Evolutionary conservation across 2,888 invertebrate species (phyloP).

Genomic region (Eupithecia inturbata): DNA sequence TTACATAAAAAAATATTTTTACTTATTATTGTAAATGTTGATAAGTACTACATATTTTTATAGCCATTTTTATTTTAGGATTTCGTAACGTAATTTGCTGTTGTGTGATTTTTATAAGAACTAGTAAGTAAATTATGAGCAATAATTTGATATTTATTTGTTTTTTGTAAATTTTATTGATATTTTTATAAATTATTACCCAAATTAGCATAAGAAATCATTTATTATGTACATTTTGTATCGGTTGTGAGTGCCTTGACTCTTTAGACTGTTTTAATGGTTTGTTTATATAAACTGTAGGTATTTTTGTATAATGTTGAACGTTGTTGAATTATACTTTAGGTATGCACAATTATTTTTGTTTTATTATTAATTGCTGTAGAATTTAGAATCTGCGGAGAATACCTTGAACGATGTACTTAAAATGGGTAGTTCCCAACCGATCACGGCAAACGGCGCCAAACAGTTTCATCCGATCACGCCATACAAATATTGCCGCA

Average conservation of each 20-base stretch:
- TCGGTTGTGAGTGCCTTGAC: conserved; percentile 67
- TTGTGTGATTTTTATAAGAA: not conserved
- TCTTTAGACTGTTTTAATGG: conserved; percentile 70
- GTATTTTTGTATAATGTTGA: conserved; percentile 41
- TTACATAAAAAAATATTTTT: not conserved
- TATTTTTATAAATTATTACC: conserved; percentile 22
- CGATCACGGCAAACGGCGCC: too few species aligned
- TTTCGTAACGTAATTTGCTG: not conserved
- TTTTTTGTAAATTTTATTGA: conserved; percentile 39
- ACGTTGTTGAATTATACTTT: conserved; percentile 66
- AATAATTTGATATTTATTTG: conserved; percentile 29
- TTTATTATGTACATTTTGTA: conserved; percentile 30
- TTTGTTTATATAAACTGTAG: conserved; percentile 39
- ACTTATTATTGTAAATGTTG: not conserved
- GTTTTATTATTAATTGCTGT: not conserved
- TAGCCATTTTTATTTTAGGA: not conserved
- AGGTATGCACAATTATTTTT: conserved; percentile 21
- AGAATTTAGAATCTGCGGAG: too few species aligned
- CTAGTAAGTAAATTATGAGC: conserved; percentile 17
- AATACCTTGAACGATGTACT: too few species aligned
- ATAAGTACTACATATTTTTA: not conserved
- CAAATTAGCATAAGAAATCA: not conserved
- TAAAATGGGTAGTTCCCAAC: too few species aligned
- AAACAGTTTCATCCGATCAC: too few species aligned
- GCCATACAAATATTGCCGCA: too few species aligned